These are phyloP conservation scores for Pilophorus perplexus DNA, from an alignment of 2,888 invertebrate species.

Conservation along the genomic window DNA sequence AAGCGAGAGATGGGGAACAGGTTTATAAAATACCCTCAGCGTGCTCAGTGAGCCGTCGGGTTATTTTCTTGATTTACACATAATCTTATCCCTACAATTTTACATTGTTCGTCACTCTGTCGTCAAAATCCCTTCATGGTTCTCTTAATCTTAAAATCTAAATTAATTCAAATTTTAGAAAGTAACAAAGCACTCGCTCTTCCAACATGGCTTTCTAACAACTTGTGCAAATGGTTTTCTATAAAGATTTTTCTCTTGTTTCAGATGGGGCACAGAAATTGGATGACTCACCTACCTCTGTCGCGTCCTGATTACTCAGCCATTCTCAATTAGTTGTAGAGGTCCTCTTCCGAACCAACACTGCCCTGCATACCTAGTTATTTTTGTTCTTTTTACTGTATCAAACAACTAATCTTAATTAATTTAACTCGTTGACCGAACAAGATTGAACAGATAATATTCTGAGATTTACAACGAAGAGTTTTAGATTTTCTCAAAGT, in stretches of 20 bases:
- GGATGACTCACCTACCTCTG: conserved; percentile 46
- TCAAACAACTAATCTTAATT: conserved; percentile 28
- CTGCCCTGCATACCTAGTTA: conserved; percentile 45
- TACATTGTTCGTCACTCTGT: neutral
- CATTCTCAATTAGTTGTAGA: conserved; percentile 18
- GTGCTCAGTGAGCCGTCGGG: conserved; percentile 7
- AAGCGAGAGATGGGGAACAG: conserved; percentile 3
- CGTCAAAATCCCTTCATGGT: too few species aligned
- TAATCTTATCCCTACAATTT: neutral
- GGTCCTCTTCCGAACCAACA: conserved; percentile 42
- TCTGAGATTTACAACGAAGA: too few species aligned
- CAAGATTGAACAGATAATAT: too few species aligned
- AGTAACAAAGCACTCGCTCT: too few species aligned
- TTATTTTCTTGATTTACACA: conserved; percentile 6
- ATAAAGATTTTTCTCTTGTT: conserved; percentile 41
- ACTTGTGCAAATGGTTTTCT: too few species aligned
- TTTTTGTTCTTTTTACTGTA: conserved; percentile 30
- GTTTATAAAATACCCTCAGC: conserved; percentile 6
- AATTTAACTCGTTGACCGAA: conserved; percentile 8
- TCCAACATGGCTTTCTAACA: too few species aligned
- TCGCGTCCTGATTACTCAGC: conserved; percentile 39
- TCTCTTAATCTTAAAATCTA: too few species aligned
- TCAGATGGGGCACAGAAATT: conserved; percentile 45
- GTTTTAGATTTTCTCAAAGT: too few species aligned
- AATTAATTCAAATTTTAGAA: too few species aligned